Evolutionary conservation across 2,888 invertebrate species (phyloP).

Genomic region (Eilema sororculum): DNA sequence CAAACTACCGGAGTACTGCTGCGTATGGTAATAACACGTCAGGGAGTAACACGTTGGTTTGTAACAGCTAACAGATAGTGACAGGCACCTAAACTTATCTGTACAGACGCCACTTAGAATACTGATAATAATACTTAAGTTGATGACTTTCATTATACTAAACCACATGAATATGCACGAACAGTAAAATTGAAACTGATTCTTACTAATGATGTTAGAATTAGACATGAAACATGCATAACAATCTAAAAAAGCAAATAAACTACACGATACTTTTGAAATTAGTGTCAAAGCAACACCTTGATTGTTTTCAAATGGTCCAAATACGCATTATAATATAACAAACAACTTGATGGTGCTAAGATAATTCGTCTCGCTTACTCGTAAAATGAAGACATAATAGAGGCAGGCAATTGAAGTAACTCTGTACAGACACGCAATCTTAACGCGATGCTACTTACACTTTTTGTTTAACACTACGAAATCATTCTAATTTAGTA

Average conservation of each 20-base stretch:
- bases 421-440: constrained; percentile 62
- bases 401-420: constrained; percentile 66
- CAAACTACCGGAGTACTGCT: background rate
- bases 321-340: constrained; percentile 43
- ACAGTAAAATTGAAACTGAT: background rate
- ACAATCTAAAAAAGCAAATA: constrained; percentile 5
- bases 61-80: constrained; percentile 14
- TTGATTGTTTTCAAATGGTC: constrained; percentile 40
- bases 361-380: constrained; percentile 55
- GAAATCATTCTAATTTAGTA: constrained; percentile 60
- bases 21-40: constrained; percentile 26
- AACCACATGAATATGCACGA: background rate
- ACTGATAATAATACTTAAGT: constrained; percentile 16
- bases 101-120: constrained; percentile 13
- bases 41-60: constrained; percentile 17
- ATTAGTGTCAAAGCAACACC: constrained; percentile 39
- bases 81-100: constrained; percentile 13
- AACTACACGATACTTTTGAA: constrained; percentile 21
- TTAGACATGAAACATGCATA: background rate
- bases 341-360: constrained; percentile 44
- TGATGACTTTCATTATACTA: constrained; percentile 9
- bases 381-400: constrained; percentile 74
- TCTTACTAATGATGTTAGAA: background rate
- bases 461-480: constrained; percentile 58
- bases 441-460: constrained; percentile 63